These are phyloP conservation scores for Pseudochirops corinnae DNA, from an alignment of 2,797 vertebrate species.

Conservation along the genomic window DNA sequence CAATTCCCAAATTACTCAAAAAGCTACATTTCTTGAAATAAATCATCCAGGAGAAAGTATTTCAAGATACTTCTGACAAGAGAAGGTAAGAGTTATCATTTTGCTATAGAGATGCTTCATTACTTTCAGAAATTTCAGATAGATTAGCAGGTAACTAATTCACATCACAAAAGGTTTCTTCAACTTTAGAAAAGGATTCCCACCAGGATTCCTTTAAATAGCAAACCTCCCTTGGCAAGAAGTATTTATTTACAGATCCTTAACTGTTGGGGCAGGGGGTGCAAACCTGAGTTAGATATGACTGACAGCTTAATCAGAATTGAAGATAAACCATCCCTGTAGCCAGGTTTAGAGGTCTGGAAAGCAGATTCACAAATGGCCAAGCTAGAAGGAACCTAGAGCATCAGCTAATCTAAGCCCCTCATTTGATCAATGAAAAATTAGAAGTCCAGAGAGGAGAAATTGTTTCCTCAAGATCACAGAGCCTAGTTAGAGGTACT, in stretches of 20 bases:
- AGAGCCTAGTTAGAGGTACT: not conserved
- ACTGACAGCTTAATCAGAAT: constrained; percentile 11
- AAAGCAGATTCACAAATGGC: not conserved
- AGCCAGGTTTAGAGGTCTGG: not conserved
- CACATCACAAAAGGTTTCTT: constrained; percentile 11
- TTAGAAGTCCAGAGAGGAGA: not conserved
- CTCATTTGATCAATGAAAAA: not conserved
- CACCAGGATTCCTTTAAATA: constrained; percentile 49
- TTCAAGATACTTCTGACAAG: constrained; percentile 49
- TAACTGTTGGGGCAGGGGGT: not conserved
- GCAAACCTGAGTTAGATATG: not conserved
- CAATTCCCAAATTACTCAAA: constrained; percentile 49
- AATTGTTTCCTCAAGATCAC: not conserved
- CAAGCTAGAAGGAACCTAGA: not conserved
- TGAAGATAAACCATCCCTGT: not conserved
- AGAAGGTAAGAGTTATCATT: constrained; percentile 23
- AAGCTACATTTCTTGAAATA: constrained; percentile 29
- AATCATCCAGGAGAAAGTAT: constrained; percentile 26
- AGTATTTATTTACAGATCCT: constrained; percentile 7
- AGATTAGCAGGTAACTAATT: constrained; percentile 47
- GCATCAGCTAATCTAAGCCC: not conserved
- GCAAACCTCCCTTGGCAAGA: not conserved
- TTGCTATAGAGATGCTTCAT: constrained; percentile 10
- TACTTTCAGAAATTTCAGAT: constrained; percentile 23
- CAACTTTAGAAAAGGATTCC: constrained; percentile 41